These are phyloP conservation scores for Hyperoplus immaculatus DNA, from an alignment of 2,797 vertebrate genomes.

Conservation along the genomic window DNA sequence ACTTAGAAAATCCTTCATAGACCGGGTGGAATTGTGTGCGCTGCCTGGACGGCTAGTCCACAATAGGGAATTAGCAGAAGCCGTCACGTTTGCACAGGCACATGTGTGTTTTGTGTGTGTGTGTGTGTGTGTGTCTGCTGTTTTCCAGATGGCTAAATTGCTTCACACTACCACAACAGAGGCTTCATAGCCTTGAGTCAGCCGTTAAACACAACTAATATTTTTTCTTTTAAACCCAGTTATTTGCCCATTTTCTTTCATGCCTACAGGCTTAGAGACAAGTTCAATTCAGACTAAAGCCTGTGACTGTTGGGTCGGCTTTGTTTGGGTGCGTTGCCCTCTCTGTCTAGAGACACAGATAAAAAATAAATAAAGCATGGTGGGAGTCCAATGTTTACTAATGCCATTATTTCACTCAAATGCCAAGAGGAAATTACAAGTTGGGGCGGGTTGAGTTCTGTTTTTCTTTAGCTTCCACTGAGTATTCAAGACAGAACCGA, in stretches of 20 bases:
- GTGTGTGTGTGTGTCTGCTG: constrained; percentile 8
- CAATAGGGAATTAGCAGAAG: constrained; percentile 61
- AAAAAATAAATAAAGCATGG: constrained; percentile 23
- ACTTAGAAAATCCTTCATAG: constrained; percentile 10
- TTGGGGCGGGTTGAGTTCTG: neutral
- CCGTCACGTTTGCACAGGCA: constrained; percentile 57
- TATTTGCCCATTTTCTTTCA: constrained; percentile 47
- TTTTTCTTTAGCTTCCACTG: constrained; percentile 5
- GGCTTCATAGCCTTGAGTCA: constrained; percentile 54
- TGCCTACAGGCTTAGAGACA: constrained; percentile 43
- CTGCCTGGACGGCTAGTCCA: constrained; percentile 30
- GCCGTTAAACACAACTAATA: constrained; percentile 58
- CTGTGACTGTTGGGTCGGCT: constrained; percentile 54
- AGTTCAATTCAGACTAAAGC: constrained; percentile 33
- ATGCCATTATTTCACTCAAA: constrained; percentile 23
- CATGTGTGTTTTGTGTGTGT: constrained; percentile 1
- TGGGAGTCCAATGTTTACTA: constrained; percentile 38
- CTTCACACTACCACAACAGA: constrained; percentile 46
- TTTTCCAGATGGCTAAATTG: constrained; percentile 64
- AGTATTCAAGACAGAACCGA: neutral
- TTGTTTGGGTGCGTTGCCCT: constrained; percentile 50
- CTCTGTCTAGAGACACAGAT: constrained; percentile 33
- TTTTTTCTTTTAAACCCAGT: constrained; percentile 31
- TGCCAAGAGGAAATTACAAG: constrained; percentile 31
- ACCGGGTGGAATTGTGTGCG: constrained; percentile 31